A percentile compares a stretch with the other conserved stretches of the same genome.
Evolutionary conservation across 1,140 invertebrate genomes (phyloP).

Genomic region (Drosophila pectinifera): DNA sequence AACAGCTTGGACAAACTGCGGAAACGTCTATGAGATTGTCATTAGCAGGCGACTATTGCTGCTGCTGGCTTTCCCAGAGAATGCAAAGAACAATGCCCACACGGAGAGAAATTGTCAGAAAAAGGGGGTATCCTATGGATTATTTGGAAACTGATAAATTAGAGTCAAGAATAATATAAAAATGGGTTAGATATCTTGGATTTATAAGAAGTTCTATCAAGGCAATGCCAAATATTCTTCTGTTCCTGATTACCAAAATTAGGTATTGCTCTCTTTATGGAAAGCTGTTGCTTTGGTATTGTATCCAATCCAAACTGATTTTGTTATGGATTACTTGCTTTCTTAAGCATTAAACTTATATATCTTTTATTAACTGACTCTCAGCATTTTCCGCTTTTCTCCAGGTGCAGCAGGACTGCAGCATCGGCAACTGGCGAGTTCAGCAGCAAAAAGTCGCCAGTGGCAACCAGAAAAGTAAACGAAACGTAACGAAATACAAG

Average conservation of each 20-base stretch:
- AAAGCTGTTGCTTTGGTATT: too few relatives aligned
- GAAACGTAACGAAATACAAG: slow-evolving; percentile 82
- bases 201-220: too few relatives aligned
- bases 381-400: slow-evolving; percentile 15
- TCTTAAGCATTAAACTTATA: too few relatives aligned
- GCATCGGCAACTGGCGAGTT: slow-evolving; percentile 28
- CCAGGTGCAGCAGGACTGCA: slow-evolving; percentile 10
- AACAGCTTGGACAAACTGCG: slow-evolving; percentile 82
- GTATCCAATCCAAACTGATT: too few relatives aligned
- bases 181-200: too few relatives aligned
- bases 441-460: slow-evolving; percentile 70
- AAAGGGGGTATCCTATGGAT: not conserved
- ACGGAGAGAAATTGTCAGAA: slow-evolving; percentile 1
- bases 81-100: slow-evolving; percentile 63
- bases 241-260: too few relatives aligned
- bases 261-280: too few relatives aligned
- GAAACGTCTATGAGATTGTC: slow-evolving; percentile 79
- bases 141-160: too few relatives aligned
- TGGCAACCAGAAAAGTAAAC: slow-evolving; percentile 44
- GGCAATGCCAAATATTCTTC: too few relatives aligned
- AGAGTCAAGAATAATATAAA: too few relatives aligned
- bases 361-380: too few relatives aligned
- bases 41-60: slow-evolving; percentile 70
- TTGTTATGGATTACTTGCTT: too few relatives aligned
- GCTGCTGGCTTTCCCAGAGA: slow-evolving; percentile 42